phyloP scores from a whole-genome alignment of 2,888 invertebrate species.

The Panzeria rudis region DNA sequence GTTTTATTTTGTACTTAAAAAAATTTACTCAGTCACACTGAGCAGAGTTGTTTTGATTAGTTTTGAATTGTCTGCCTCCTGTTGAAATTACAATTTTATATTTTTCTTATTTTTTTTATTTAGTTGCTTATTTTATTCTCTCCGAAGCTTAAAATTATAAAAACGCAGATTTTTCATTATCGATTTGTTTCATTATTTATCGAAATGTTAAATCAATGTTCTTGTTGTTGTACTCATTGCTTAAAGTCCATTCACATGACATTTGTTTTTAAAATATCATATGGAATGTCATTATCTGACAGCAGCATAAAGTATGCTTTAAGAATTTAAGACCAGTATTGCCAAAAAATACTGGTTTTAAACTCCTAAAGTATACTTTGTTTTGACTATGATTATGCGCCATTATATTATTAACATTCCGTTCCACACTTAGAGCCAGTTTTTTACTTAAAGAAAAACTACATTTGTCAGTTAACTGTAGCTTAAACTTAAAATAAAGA shows the following conservation, averaged over 20 bases:
- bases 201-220: conserved; percentile 55
- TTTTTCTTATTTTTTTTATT: neutral
- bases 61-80: conserved; percentile 74
- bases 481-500: too few relatives aligned
- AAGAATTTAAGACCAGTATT: too few relatives aligned
- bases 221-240: neutral
- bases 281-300: too few relatives aligned
- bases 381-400: too few relatives aligned
- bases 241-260: neutral
- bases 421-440: too few relatives aligned
- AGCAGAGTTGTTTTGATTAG: conserved; percentile 82
- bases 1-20: neutral
- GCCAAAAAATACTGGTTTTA: too few relatives aligned
- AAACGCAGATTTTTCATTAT: conserved; percentile 5
- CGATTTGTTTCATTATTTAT: neutral
- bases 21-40: conserved; percentile 69
- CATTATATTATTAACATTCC: too few relatives aligned
- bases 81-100: conserved; percentile 3
- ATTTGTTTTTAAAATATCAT: too few relatives aligned
- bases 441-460: too few relatives aligned
- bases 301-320: too few relatives aligned
- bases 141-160: conserved; percentile 58
- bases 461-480: too few relatives aligned
- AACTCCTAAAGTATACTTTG: too few relatives aligned
- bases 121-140: conserved; percentile 35